Evolutionary conservation across 2,797 vertebrate genomes (phyloP).

Genomic region (Serranus cabrilla): DNA sequence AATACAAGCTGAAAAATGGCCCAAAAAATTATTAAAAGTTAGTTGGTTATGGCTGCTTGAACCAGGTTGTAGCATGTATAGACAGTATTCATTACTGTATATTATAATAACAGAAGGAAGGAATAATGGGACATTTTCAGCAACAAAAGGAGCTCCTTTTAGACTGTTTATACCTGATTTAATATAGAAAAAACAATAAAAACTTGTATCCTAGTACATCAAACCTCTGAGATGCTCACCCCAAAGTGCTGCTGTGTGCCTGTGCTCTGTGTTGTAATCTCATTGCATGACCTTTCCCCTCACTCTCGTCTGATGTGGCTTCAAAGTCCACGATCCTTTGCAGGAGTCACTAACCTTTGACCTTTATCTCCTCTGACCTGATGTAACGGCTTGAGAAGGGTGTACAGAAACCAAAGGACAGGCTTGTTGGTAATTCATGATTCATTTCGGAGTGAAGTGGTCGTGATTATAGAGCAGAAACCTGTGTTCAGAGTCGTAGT

Average conservation of each 20-base stretch:
- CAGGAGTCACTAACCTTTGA: constrained; percentile 27
- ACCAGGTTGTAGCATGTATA: too few species aligned
- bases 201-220: background rate
- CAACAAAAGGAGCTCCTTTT: too few species aligned
- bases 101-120: too few species aligned
- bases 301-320: constrained; percentile 26
- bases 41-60: too few species aligned
- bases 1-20: too few species aligned
- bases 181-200: too few species aligned
- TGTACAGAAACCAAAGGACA: background rate
- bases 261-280: constrained; percentile 13
- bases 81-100: too few species aligned
- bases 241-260: background rate
- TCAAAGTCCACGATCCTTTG: constrained; percentile 26
- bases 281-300: constrained; percentile 11
- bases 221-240: constrained; percentile 1
- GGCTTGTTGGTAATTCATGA: constrained; percentile 8
- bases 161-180: too few species aligned
- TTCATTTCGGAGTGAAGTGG: constrained; percentile 5
- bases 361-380: constrained; percentile 12
- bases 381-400: background rate
- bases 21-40: too few species aligned
- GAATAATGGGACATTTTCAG: too few species aligned
- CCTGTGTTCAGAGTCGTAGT: constrained; percentile 7
- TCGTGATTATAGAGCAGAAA: constrained; percentile 8